Evolutionary conservation across 2,888 invertebrate genomes (phyloP).

Genomic region (Homarus gammarus): DNA sequence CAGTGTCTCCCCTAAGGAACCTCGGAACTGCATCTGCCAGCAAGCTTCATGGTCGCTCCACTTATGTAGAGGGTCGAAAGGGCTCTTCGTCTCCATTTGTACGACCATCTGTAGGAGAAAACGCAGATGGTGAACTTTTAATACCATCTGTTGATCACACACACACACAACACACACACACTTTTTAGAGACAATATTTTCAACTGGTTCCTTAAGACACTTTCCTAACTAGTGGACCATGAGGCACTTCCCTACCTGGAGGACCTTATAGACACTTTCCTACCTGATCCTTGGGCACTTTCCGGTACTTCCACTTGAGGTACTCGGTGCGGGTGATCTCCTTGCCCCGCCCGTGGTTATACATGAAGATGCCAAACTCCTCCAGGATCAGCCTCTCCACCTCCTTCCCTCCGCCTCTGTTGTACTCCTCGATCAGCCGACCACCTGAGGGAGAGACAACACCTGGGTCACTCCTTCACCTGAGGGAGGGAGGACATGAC

Average conservation of each 20-base stretch:
- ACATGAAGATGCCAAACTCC: slow-evolving; percentile 93
- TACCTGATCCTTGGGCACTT: slow-evolving; percentile 85
- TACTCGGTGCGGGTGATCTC: slow-evolving; percentile 93
- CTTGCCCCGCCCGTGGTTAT: slow-evolving; percentile 90
- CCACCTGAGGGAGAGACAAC: slow-evolving; percentile 82
- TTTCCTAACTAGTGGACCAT: too few relatives aligned
- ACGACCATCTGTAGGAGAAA: slow-evolving; percentile 67
- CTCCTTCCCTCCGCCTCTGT: slow-evolving; percentile 78
- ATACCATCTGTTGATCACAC: too few relatives aligned
- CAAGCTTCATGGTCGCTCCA: slow-evolving; percentile 96
- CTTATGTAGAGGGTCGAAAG: slow-evolving; percentile 91
- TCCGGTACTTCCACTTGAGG: slow-evolving; percentile 92
- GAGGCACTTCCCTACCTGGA: background rate
- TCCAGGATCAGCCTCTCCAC: slow-evolving; percentile 88
- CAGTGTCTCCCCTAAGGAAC: slow-evolving; percentile 95
- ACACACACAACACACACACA: too few relatives aligned
- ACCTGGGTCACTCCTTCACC: too few relatives aligned
- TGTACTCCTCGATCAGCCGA: slow-evolving; percentile 88
- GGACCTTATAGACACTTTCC: background rate
- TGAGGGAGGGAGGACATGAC: too few relatives aligned
- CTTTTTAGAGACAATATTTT: too few relatives aligned
- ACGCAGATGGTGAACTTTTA: too few relatives aligned
- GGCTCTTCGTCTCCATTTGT: slow-evolving; percentile 82
- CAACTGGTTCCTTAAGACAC: too few relatives aligned
- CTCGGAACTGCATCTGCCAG: slow-evolving; percentile 98